Evolutionary conservation across 2,113 vertebrate genomes (phyloP), one percentile per base, ranked within the genome.

Genomic region (Spheniscus mendiculus): DNA sequence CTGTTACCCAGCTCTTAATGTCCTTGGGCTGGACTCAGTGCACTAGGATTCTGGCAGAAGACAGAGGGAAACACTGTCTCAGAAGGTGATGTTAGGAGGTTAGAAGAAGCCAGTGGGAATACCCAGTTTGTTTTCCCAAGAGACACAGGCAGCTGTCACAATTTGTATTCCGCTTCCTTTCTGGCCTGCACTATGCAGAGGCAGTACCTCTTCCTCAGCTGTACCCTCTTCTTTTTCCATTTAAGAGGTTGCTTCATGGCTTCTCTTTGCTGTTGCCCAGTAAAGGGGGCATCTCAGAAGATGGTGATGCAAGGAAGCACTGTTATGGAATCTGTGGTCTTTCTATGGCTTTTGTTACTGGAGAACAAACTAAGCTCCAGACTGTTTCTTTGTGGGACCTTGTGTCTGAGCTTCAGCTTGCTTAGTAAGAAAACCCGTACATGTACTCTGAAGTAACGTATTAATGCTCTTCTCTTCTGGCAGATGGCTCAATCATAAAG

Each of bases 401-500:
- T 45, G 20, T 72, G 81, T 77, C 49, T 80, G 62, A 94, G 29
- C 40, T 80, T 89, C 44, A 85, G 36, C 53, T 80, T 62, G 66
- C 53, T 90, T 82, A 32, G 42, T 88, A 38, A 69, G 62, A 40
- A 81, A 81, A 96, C 45, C 21, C 1, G 2, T 71, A 19, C 21
- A 2, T 8, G 0, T 87, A 44, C 40, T 90, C 73, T 90, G 26
- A 89, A 89, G 23, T 95, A 87, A 97, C 19, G 20, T 71, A 21
- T 92, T 67, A 67, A 91, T 90, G 67, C 38, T 91, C 44, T 88
- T 45, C 91, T 90, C 81, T 95, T 84, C 90, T 96, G 90, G 65
- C 97, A 99, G 99, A 72, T 99, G 99, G 99, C 99, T 99, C 86
- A 99, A 98, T 98, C 99, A 99, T 98, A 99, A 99, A 98, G 99